phyloP scores from a whole-genome alignment of 2,797 vertebrate species.

The Liparis tanakae region DNA sequence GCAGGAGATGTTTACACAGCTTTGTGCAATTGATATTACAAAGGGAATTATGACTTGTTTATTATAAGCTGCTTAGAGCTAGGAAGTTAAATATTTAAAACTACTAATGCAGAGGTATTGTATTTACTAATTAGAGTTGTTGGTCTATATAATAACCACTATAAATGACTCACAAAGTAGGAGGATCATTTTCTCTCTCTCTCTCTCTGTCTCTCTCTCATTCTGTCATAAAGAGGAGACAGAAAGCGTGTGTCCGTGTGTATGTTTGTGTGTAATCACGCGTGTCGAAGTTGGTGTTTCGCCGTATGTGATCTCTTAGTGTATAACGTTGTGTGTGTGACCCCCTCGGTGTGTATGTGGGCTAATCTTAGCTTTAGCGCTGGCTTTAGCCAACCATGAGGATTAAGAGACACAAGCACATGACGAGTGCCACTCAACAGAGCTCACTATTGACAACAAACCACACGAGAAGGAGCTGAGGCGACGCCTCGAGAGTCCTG shows the following conservation, averaged over 20 bases:
- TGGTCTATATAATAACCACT: background rate
- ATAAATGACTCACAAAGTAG: background rate
- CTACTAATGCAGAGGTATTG: background rate
- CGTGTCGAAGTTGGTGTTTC: conserved; percentile 36
- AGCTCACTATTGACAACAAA: conserved; percentile 26
- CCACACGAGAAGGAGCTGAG: background rate
- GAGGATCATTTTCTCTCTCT: too few species aligned
- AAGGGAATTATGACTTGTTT: too few species aligned
- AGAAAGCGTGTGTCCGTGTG: conserved; percentile 14
- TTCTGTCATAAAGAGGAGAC: background rate
- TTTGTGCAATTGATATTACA: background rate
- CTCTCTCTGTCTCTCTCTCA: background rate
- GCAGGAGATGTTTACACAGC: background rate
- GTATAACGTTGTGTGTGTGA: conserved; percentile 30
- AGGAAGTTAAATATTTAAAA: background rate
- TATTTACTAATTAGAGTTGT: background rate
- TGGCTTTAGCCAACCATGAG: conserved; percentile 50
- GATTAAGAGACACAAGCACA: conserved; percentile 72
- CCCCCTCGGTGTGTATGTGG: conserved; percentile 66
- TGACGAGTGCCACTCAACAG: conserved; percentile 44
- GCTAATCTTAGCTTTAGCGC: conserved; percentile 81
- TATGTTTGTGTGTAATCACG: conserved; percentile 35
- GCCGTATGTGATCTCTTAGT: conserved; percentile 49
- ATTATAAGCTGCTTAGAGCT: too few species aligned
- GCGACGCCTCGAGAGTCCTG: background rate